A percentile compares a stretch with the other conserved stretches of the same genome.
These are phyloP conservation scores for Ptychoptera contaminata DNA, from an alignment of 2,888 invertebrate species.

Conservation along the genomic window DNA sequence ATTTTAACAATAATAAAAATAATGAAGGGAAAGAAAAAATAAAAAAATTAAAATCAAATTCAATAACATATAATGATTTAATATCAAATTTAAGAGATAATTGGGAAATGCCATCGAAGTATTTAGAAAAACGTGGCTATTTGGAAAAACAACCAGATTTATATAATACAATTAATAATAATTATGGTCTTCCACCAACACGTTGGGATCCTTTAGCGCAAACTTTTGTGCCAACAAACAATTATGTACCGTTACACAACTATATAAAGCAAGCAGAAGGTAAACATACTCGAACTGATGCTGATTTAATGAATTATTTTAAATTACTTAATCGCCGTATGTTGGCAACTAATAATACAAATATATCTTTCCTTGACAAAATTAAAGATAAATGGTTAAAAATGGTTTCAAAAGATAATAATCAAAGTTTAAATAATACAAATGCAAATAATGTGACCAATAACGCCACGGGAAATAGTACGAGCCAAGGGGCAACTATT, in stretches of 20 bases:
- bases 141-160: background rate
- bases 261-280: background rate
- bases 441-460: too few species aligned
- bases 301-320: too few species aligned
- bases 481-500: too few species aligned
- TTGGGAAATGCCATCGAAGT: constrained; percentile 5
- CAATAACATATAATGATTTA: background rate
- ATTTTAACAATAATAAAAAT: background rate
- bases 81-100: constrained; percentile 1
- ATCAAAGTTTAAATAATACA: too few species aligned
- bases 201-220: background rate
- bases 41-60: too few species aligned
- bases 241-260: background rate
- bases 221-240: background rate
- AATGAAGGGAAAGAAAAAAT: too few species aligned
- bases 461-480: too few species aligned
- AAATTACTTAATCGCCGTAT: too few species aligned
- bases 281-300: background rate
- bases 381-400: too few species aligned
- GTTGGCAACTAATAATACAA: too few species aligned
- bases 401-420: too few species aligned
- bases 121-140: constrained; percentile 5
- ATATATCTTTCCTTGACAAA: too few species aligned
- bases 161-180: background rate
- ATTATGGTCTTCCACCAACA: background rate